Evolutionary conservation across 2,888 invertebrate genomes (phyloP).

Genomic region (Clepsis dumicolana): DNA sequence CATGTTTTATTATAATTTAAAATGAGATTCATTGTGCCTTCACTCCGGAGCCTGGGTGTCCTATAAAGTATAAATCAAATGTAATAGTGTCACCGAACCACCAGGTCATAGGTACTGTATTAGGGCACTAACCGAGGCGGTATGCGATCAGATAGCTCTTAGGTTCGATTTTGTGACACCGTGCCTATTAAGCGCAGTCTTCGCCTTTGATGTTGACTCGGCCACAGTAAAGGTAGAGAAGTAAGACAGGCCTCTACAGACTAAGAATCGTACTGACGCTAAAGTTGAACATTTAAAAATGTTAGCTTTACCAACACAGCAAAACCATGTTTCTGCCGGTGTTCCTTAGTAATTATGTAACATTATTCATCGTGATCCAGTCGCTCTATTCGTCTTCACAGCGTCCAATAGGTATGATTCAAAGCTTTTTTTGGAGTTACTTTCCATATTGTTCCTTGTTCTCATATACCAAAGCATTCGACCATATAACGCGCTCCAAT

Average conservation of each 20-base stretch:
- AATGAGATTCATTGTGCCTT: constrained; percentile 40
- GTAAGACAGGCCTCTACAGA: constrained; percentile 20
- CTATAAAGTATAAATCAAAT: constrained; percentile 37
- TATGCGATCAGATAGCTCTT: constrained; percentile 60
- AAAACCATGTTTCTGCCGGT: no score
- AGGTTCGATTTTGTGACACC: constrained; percentile 49
- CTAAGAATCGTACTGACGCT: no score
- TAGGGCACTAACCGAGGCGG: constrained; percentile 62
- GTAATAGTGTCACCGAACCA: constrained; percentile 48
- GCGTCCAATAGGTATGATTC: background rate
- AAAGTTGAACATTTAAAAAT: no score
- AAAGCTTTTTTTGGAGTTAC: background rate
- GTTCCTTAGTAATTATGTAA: no score
- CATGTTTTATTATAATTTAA: constrained; percentile 42
- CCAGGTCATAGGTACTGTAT: constrained; percentile 59
- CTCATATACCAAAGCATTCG: background rate
- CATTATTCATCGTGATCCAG: no score
- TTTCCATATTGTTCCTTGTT: background rate
- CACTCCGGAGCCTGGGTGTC: constrained; percentile 30
- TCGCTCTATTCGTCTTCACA: background rate
- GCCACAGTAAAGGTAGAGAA: constrained; percentile 22
- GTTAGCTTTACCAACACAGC: no score
- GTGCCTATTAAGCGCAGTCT: constrained; percentile 71
- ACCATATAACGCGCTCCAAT: background rate
- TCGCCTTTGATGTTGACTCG: constrained; percentile 59